Evolutionary conservation across 1,140 invertebrate species (phyloP).

Genomic region (Asobara japonica): DNA sequence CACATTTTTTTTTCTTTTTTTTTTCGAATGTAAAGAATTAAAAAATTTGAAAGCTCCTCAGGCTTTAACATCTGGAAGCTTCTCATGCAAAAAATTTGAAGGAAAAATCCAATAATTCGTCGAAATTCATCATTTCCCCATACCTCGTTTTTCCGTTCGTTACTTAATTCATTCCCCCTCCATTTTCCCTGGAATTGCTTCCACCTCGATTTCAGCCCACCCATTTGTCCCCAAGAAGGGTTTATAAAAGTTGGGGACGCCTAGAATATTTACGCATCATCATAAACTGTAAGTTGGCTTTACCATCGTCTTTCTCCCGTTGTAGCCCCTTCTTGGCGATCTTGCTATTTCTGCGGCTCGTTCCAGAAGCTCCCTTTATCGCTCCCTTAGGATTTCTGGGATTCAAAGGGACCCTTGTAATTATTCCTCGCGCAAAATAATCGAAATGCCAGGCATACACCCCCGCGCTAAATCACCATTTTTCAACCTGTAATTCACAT

Average conservation of each 20-base stretch:
- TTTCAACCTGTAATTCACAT: neutral
- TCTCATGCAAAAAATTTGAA: no score
- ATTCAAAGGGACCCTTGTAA: slow-evolving; percentile 7
- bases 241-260: slow-evolving; percentile 52
- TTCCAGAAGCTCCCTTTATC: slow-evolving; percentile 14
- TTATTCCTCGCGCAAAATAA: slow-evolving; percentile 23
- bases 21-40: no score
- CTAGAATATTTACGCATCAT: slow-evolving; percentile 51
- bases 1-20: no score
- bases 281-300: slow-evolving; percentile 41
- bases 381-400: slow-evolving; percentile 18
- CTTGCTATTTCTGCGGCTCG: slow-evolving; percentile 2
- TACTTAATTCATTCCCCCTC: neutral
- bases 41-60: no score
- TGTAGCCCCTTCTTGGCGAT: neutral
- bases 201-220: neutral
- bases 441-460: slow-evolving; percentile 17
- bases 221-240: slow-evolving; percentile 39
- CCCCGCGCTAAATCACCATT: neutral
- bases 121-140: no score
- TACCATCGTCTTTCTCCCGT: slow-evolving; percentile 34
- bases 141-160: no score
- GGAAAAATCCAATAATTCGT: no score
- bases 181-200: neutral
- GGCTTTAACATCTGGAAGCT: no score